Conservation (phyloP, 2,797 vertebrate genomes). For the Tiaroga cobitis region DNA sequence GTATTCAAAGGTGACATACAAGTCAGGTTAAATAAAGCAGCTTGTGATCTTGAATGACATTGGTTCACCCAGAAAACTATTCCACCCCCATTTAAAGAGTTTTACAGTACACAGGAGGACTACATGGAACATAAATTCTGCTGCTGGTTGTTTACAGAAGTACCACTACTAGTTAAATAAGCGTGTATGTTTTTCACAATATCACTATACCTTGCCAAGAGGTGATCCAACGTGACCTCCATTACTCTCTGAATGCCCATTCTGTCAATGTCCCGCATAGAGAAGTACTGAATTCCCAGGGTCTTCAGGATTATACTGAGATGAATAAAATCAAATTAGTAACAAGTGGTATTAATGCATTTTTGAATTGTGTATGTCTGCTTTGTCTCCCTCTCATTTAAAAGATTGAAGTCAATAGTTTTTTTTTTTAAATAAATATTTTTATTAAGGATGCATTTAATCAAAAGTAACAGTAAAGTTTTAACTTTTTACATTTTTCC, state of each 20-base stretch:
- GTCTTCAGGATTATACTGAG: slow-evolving; percentile 91
- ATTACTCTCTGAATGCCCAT: slow-evolving; percentile 96
- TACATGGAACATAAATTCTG: neutral
- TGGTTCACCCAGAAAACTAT: neutral
- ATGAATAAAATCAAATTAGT: slow-evolving; percentile 4
- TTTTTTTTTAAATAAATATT: no score
- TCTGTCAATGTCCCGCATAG: slow-evolving; percentile 95
- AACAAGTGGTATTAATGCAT: neutral
- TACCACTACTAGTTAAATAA: neutral
- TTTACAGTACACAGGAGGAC: neutral
- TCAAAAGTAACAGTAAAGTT: neutral
- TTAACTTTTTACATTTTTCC: no score
- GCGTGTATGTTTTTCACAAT: slow-evolving; percentile 15
- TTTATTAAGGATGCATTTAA: neutral
- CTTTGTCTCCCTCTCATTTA: neutral
- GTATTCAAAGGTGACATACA: neutral
- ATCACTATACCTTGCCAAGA: slow-evolving; percentile 85
- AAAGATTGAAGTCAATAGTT: no score
- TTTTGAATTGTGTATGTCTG: neutral
- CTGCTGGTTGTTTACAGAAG: neutral
- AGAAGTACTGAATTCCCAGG: slow-evolving; percentile 93
- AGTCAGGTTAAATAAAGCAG: neutral
- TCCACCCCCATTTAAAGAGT: neutral
- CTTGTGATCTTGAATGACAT: neutral
- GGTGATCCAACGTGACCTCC: slow-evolving; percentile 92